Base-by-base conservation (phyloP, 2,113 vertebrate genomes). In the Asarcornis scutulata region DNA sequence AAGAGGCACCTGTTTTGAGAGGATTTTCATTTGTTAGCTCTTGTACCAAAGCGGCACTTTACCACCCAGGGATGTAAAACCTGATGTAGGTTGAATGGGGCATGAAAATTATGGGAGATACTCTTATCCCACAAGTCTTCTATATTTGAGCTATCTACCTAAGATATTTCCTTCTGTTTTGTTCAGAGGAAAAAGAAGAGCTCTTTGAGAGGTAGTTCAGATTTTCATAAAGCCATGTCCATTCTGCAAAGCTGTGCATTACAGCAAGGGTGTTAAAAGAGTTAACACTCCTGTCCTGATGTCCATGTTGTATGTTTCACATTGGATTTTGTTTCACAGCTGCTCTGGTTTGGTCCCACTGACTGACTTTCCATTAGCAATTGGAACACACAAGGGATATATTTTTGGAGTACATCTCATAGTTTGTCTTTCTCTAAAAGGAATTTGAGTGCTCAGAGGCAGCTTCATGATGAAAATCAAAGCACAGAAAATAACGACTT, bases 191-290 rank as follows among this genome's bases (percentile, higher is more conserved):
- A 55, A 58, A 73, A 74, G 59, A 71, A 58, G 14, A 15, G 3
- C 4, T 77, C 16, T 88, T 6, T 7, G 13, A 8, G 26, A 66
- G 29, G n/a, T 84, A 27, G 48, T 53, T 62, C 40, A 44, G 64
- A 27, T 31, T 25, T 78, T 68, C 2, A 2, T 32, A 18, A 81
- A 50, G 2, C 12, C 17, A 12, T 12, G 15, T 38, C 0, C 26
- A 0, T 6, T 69, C 38, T 67, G 21, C 5, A 32, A 84, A 74
- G 26, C 46, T 20, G 52, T 52, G 46, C 44, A 67, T 31, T 10
- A 44, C 4, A 17, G 10, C 9, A 50, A 50, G 27, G 4, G 3
- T 77, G 2, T 78, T 67, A 40, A 82, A 82, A 55, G 18, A 17
- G 3, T 42, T 44, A 29, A 2, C 32, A 21, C 8, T 11, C 18